phyloP scores from a whole-genome alignment of 2,797 vertebrate species.

The Paguma larvata region DNA sequence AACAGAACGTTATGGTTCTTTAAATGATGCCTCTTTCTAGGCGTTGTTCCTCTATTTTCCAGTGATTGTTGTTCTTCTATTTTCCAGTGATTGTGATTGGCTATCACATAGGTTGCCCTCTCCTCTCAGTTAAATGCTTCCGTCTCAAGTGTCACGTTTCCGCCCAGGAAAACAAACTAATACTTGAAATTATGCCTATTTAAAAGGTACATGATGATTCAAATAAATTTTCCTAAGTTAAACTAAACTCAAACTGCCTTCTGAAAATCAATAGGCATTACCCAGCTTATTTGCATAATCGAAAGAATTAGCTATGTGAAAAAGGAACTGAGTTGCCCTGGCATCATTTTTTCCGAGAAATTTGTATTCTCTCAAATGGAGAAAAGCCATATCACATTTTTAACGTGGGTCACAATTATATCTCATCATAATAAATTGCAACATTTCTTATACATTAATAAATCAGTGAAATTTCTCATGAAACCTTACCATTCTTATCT shows the following conservation, averaged over 20 bases:
- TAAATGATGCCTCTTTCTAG: constrained; percentile 15
- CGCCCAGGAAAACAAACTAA: not conserved
- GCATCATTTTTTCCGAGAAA: not conserved
- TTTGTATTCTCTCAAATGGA: not conserved
- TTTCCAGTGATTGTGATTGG: not conserved
- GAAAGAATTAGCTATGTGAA: not conserved
- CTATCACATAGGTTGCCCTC: not conserved
- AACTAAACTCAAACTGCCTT: not conserved
- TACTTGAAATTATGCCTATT: not conserved
- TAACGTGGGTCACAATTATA: not conserved
- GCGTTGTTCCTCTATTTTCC: not conserved
- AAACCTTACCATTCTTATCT: not conserved
- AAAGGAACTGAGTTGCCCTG: not conserved
- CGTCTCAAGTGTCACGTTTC: not conserved
- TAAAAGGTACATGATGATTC: not conserved
- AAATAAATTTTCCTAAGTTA: not conserved
- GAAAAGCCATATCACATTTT: not conserved
- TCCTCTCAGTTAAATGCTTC: constrained; percentile 2
- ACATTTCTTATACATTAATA: not conserved
- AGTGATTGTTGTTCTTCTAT: not conserved
- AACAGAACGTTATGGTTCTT: not conserved
- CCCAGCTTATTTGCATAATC: not conserved
- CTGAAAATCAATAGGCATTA: not conserved
- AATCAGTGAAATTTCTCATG: constrained; percentile 30
- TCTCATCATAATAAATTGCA: not conserved